These are phyloP conservation scores for Lonchura striata DNA, from an alignment of 2,113 vertebrate species.

Conservation along the genomic window DNA sequence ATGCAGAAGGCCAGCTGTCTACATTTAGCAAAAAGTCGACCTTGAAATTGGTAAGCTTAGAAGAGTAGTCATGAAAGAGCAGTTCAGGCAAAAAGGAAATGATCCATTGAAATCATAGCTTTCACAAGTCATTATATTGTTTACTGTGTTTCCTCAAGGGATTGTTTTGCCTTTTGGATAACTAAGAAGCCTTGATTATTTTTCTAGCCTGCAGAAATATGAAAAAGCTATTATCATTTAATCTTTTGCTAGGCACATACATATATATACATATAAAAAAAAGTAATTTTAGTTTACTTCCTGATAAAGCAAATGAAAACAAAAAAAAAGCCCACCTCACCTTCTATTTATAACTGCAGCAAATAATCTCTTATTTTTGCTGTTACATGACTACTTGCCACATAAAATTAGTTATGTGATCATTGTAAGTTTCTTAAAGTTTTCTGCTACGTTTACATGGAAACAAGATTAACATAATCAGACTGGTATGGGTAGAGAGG, in stretches of 20 bases:
- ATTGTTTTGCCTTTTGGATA: not conserved
- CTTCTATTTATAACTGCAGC: not conserved
- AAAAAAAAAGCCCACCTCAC: accelerated
- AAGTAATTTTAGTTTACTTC: not conserved
- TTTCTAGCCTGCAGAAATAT: not conserved
- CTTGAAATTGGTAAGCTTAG: slow-evolving; percentile 15
- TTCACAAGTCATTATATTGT: slow-evolving; percentile 22
- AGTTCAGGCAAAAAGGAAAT: not conserved
- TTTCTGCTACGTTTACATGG: not conserved
- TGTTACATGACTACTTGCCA: not conserved
- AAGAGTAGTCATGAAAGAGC: not conserved
- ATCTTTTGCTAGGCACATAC: not conserved
- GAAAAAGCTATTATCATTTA: not conserved
- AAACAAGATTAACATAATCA: not conserved
- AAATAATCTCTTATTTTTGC: not conserved
- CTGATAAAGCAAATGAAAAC: not conserved
- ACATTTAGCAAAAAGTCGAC: not conserved
- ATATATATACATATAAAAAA: not conserved
- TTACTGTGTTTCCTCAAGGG: slow-evolving; percentile 9
- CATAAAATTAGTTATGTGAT: not conserved
- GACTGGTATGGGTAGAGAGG: not conserved
- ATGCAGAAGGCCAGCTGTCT: not conserved
- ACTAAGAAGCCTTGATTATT: not conserved
- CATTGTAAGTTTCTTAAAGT: not conserved
- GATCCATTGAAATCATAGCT: not conserved